Conservation (phyloP, 2,113 vertebrate species). For the Embiotoca jacksoni region DNA sequence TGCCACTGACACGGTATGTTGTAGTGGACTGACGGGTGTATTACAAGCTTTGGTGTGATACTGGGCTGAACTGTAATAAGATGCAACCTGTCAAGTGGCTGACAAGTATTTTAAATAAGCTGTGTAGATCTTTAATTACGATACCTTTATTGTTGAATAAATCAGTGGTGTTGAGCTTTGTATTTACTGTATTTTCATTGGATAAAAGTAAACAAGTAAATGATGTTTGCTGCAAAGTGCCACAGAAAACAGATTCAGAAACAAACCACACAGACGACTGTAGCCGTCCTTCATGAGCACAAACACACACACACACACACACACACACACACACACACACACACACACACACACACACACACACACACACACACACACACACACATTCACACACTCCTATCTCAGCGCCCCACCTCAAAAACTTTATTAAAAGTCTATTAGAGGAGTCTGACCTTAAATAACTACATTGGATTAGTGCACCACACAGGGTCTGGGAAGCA, state of each 20-base stretch:
- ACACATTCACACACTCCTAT: neutral
- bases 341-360: constrained; percentile 20
- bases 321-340: constrained; percentile 2
- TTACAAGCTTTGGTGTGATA: too few relatives aligned
- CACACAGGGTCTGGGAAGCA: constrained; percentile 74
- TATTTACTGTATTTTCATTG: too few relatives aligned
- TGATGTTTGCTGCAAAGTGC: too few relatives aligned
- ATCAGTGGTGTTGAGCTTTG: too few relatives aligned
- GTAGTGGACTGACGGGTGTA: too few relatives aligned
- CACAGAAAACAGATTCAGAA: neutral
- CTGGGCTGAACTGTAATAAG: too few relatives aligned
- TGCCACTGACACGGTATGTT: too few relatives aligned
- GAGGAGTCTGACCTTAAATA: constrained; percentile 62
- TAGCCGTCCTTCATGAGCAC: neutral
- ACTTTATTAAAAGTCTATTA: constrained; percentile 77
- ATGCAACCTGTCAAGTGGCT: too few relatives aligned
- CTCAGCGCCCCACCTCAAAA: constrained; percentile 1
- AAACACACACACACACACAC: constrained; percentile 2
- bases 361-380: constrained; percentile 18
- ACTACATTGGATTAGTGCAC: constrained; percentile 65
- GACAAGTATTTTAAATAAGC: too few relatives aligned
- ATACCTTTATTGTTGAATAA: too few relatives aligned
- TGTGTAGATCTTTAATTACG: too few relatives aligned
- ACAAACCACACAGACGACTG: neutral
- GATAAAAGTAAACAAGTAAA: too few relatives aligned